These are phyloP conservation scores for Poeciliopsis retropinna DNA, from an alignment of 2,113 vertebrate species.

Conservation along the genomic window DNA sequence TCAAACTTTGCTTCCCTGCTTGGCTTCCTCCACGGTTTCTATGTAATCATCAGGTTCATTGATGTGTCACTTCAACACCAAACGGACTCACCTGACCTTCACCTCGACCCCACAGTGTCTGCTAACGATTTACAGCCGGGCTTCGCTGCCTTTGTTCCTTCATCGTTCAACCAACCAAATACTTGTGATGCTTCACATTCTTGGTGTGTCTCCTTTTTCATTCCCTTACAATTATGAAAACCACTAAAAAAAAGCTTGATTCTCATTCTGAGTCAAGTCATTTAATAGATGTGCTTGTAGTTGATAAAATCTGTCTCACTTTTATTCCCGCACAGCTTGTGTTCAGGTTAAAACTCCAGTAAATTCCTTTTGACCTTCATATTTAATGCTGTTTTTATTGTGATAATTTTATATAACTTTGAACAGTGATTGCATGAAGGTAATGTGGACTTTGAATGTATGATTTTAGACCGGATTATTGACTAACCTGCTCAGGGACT, in stretches of 20 bases:
- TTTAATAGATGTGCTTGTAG: neutral
- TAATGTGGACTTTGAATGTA: too few species aligned
- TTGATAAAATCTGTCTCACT: neutral
- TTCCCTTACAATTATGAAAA: conserved; percentile 29
- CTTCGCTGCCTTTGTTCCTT: conserved; percentile 37
- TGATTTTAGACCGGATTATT: too few species aligned
- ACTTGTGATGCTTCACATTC: conserved; percentile 57
- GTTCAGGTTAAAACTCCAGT: neutral
- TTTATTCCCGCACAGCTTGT: conserved; percentile 1
- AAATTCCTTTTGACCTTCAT: neutral
- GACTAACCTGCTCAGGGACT: too few species aligned
- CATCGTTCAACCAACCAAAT: conserved; percentile 33
- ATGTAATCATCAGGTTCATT: conserved; percentile 31
- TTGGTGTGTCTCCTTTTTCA: conserved; percentile 63
- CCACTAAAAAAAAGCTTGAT: conserved; percentile 1
- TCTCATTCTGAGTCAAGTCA: conserved; percentile 1
- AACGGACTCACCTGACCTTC: conserved; percentile 56
- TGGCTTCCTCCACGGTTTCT: conserved; percentile 6
- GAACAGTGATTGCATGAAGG: too few species aligned
- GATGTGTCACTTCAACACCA: conserved; percentile 39
- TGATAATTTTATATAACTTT: too few species aligned
- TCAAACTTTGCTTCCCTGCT: neutral
- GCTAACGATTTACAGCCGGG: conserved; percentile 26
- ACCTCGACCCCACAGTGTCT: conserved; percentile 38
- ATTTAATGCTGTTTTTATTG: too few species aligned